A percentile compares a stretch with the other conserved stretches of the same genome.
These are phyloP conservation scores for Choristoneura rosaceana DNA, from an alignment of 2,888 invertebrate species.

Conservation along the genomic window DNA sequence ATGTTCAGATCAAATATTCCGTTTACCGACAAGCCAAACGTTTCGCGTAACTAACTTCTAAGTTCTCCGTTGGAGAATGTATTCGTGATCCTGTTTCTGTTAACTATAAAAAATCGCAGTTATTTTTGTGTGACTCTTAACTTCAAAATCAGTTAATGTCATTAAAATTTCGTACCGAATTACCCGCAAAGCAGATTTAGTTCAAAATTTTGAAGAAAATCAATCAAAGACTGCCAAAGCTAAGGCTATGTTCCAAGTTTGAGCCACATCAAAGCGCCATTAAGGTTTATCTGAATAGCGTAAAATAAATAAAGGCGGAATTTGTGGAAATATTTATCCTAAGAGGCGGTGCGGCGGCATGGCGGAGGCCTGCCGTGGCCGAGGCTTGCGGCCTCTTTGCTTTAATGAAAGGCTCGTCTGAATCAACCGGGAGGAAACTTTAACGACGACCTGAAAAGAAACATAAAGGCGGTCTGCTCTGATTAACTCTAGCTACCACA, in stretches of 20 bases:
- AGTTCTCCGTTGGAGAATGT: too few relatives aligned
- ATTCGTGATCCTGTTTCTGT: background rate
- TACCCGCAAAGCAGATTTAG: conserved; percentile 58
- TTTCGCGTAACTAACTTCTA: background rate
- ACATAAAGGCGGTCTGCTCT: conserved; percentile 59
- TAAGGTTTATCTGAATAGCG: conserved; percentile 81
- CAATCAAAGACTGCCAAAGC: conserved; percentile 79
- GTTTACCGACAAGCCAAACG: background rate
- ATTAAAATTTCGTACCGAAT: conserved; percentile 45
- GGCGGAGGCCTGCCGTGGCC: conserved; percentile 50
- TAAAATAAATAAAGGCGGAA: conserved; percentile 81
- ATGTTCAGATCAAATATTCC: background rate
- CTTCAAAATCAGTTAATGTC: background rate
- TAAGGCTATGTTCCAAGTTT: conserved; percentile 67
- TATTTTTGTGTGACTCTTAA: background rate
- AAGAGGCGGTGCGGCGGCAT: conserved; percentile 57
- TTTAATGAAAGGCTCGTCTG: conserved; percentile 77
- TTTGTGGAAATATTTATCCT: conserved; percentile 80
- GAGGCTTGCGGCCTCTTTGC: conserved; percentile 76
- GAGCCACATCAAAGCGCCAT: conserved; percentile 82
- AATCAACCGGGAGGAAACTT: conserved; percentile 70
- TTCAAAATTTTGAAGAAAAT: conserved; percentile 69
- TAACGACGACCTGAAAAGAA: conserved; percentile 68
- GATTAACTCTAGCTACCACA: conserved; percentile 53
- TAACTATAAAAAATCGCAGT: background rate